These are phyloP conservation scores for Marisa cornuarietis DNA, from an alignment of 1,140 invertebrate species.

Conservation along the genomic window DNA sequence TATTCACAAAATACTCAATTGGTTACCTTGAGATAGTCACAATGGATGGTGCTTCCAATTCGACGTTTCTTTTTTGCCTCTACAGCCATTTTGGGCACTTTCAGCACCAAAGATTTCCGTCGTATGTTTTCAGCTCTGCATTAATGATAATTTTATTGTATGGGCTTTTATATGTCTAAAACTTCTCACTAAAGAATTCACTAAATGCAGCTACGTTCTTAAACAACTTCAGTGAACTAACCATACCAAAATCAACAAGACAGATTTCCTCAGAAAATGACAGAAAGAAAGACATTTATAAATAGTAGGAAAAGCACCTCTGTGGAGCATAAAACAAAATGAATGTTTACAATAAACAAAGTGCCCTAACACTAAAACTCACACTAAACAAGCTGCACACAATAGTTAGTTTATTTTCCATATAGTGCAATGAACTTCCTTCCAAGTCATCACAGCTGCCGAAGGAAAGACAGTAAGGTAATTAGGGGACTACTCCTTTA, in stretches of 20 bases:
- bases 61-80: conserved; percentile 74
- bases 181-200: not conserved
- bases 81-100: conserved; percentile 80
- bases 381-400: no score
- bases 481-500: no score
- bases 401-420: no score
- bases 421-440: no score
- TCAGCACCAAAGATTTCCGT: conserved; percentile 78
- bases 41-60: conserved; percentile 79
- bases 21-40: conserved; percentile 86
- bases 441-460: no score
- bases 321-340: no score
- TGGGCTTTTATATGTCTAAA: not conserved
- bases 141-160: conserved; percentile 14
- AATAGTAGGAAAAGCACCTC: no score
- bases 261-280: no score
- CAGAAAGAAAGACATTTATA: not conserved
- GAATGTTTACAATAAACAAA: no score
- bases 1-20: not conserved
- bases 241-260: not conserved
- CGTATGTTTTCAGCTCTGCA: conserved; percentile 56
- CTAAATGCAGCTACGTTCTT: no score
- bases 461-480: no score
- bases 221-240: not conserved
- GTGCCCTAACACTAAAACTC: no score